Percentiles rank a stretch among this genome's conserved stretches.
Evolutionary conservation across 2,113 vertebrate genomes (phyloP).

Genomic region (Symphodus melops): DNA sequence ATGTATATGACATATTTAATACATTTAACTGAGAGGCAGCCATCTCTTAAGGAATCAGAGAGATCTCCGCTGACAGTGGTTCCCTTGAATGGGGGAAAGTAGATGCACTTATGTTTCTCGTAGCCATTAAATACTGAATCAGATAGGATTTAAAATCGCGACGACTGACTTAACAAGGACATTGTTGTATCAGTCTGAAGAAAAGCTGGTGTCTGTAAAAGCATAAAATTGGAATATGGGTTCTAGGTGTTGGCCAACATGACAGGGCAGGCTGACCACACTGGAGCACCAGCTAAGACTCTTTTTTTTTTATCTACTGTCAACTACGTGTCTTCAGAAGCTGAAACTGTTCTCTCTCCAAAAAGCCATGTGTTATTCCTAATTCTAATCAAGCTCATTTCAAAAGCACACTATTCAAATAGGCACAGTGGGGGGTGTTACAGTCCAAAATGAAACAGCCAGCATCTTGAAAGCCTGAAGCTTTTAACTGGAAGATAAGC

Average conservation of each 20-base stretch:
- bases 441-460: slow-evolving; percentile 51
- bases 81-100: not conserved
- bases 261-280: slow-evolving; percentile 6
- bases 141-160: slow-evolving; percentile 51
- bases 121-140: slow-evolving; percentile 28
- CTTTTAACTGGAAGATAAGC: slow-evolving; percentile 33
- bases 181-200: slow-evolving; percentile 36
- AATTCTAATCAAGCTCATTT: slow-evolving; percentile 59
- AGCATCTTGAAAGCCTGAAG: slow-evolving; percentile 59
- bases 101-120: slow-evolving; percentile 27
- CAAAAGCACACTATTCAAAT: slow-evolving; percentile 53
- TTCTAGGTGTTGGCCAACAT: slow-evolving; percentile 44
- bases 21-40: not conserved
- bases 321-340: slow-evolving; percentile 32
- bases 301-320: slow-evolving; percentile 49
- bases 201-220: slow-evolving; percentile 39
- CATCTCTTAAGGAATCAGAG: slow-evolving; percentile 32
- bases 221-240: slow-evolving; percentile 43
- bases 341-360: slow-evolving; percentile 32
- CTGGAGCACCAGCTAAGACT: slow-evolving; percentile 36
- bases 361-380: slow-evolving; percentile 54
- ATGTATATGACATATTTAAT: slow-evolving; percentile 22
- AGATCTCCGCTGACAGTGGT: slow-evolving; percentile 8
- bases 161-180: slow-evolving; percentile 43
- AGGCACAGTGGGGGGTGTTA: slow-evolving; percentile 34